Base-by-base conservation (phyloP, 1,140 invertebrate genomes). In the Bacillus rossius region DNA sequence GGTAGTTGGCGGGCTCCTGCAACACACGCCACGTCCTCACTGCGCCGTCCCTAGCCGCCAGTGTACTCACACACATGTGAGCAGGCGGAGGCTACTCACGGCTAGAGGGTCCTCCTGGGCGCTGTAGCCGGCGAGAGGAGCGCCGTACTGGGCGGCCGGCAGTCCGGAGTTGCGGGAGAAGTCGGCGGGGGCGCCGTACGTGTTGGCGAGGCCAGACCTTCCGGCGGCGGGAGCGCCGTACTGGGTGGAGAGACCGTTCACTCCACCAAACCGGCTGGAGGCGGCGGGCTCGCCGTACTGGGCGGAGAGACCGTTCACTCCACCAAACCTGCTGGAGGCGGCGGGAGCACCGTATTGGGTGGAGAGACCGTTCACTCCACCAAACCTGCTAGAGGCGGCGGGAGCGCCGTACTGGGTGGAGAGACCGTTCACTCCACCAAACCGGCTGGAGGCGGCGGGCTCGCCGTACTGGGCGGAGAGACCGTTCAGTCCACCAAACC, bases 1-100 rank as follows among this genome's bases (percentile, higher is more conserved):
- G 83, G 74, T 93, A 93, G 71, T 90, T 88, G 41, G 88, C 88
- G 62, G 87, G 87, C 73, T 87, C 87, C 57, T 57, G 29, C 23
- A 49, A 34, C 8, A 51, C 8, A 51, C 16, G 17, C 29, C 29
- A 34, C 29, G 10, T n/a, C n/a, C n/a, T n/a, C 29, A 34, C 29
- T 34, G 5, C 10, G 29, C 29, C 4, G 29, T 34, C 29, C 29
- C 10, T n/a, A n/a, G n/a, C n/a, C n/a, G n/a, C n/a, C n/a, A n/a
- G n/a, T n/a, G n/a, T n/a, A n/a, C n/a, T n/a, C n/a, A n/a, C n/a
- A n/a, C n/a, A n/a, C n/a, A n/a, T n/a, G n/a, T n/a, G n/a, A n/a
- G n/a, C n/a, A 41, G 51, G 3, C 37, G 7, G 8, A 17, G 47
- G 19, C 2, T 56, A 37, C 54, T 26, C 23, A 56, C 40, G 34